Evolutionary conservation across 2,797 vertebrate species (phyloP), one percentile per base, ranked within the genome.

Genomic region (Sternotherus odoratus): DNA sequence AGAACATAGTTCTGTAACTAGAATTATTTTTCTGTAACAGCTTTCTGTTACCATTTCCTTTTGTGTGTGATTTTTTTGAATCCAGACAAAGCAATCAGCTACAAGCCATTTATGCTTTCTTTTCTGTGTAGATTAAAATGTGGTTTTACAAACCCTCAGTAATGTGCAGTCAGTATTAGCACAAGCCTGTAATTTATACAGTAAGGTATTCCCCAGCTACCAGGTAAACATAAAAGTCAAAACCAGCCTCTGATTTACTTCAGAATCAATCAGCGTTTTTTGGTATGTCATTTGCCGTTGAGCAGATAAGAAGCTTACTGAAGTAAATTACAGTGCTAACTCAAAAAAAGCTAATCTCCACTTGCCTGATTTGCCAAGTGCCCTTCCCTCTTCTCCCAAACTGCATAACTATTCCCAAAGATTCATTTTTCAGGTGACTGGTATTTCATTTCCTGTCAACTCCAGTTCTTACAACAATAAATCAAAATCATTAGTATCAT

Each of bases 251-350:
- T 90, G 79, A 81, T 50, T 93, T 86, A 56, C 50, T 92, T 82
- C 60, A 87, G 86, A 93, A 88, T 19, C 69, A 91, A 90, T 88
- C 85, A 88, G 28, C 1, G 2, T 24, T 84, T 93, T 89, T 85
- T 57, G n/a, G 23, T 80, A 72, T 94, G 83, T 85, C 7, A 77
- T 91, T 94, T 94, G 36, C 15, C 53, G 89, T 90, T 82, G 80
- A 95, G 87, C 28, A 80, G 84, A 87, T 92, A 95, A 95, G 93
- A 92, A 93, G 66, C 79, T 97, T 94, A 85, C 15, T 72, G 69
- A 95, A 94, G 39, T 84, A 94, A 94, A 97, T 91, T 85, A 80
- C 69, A 82, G 11, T 54, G 60, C 81, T 92, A 94, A 30, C 60
- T 90, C 39, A 66, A 86, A 94, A 94, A 86, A 89, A 91, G 43